Conservation (phyloP, 1,140 invertebrate species). For the Musca vetustissima region DNA sequence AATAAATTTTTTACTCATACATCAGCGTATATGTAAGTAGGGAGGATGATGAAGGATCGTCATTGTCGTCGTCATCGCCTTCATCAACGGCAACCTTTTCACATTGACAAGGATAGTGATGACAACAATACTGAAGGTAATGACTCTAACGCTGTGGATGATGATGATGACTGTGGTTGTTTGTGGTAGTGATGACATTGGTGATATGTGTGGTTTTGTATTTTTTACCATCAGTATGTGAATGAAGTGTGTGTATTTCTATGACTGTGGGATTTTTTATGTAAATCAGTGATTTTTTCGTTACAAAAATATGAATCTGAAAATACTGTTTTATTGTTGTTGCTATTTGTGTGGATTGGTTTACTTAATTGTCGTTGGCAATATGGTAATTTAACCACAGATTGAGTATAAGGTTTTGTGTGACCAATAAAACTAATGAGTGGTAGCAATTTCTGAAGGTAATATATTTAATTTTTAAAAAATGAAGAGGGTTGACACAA, state of each 20-base stretch:
- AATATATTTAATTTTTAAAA: too few relatives aligned
- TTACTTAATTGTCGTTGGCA: slow-evolving; percentile 15
- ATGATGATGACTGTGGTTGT: not conserved
- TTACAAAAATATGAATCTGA: not conserved
- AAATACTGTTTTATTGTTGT: not conserved
- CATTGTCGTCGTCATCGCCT: too few relatives aligned
- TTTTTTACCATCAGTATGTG: not conserved
- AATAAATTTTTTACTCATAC: not conserved
- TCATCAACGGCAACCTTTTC: too few relatives aligned
- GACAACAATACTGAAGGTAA: too few relatives aligned
- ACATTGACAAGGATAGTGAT: too few relatives aligned
- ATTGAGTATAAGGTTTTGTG: too few relatives aligned
- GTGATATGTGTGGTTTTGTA: not conserved
- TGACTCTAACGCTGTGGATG: too few relatives aligned
- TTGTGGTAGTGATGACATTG: not conserved
- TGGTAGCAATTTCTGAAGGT: too few relatives aligned
- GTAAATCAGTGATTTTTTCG: not conserved
- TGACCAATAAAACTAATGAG: too few relatives aligned
- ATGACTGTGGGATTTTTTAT: not conserved
- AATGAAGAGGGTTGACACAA: too few relatives aligned
- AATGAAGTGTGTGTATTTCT: slow-evolving; percentile 10
- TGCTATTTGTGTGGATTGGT: not conserved
- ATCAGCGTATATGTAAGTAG: too few relatives aligned
- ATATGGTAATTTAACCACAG: slow-evolving; percentile 17
- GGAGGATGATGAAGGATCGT: too few relatives aligned